phyloP scores from a whole-genome alignment of 2,797 vertebrate species.

The Sebastes kiyomatsui region DNA sequence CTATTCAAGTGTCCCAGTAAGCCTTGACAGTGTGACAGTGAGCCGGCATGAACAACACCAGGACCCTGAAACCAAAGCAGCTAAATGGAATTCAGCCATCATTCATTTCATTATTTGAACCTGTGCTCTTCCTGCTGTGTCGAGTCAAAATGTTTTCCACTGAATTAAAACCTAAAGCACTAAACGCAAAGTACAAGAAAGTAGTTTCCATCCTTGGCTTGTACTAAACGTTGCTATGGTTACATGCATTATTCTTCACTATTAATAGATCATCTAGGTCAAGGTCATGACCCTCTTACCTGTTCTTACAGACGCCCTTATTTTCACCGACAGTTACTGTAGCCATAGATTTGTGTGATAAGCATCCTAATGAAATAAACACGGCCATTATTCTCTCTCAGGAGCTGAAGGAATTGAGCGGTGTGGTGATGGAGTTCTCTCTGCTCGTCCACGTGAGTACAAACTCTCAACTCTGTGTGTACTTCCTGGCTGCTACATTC shows the following conservation, averaged over 20 bases:
- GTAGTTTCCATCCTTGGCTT: not conserved
- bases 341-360: constrained; percentile 5
- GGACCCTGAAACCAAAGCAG: not conserved
- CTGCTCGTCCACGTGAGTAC: constrained; percentile 92
- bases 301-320: not conserved
- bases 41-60: not conserved
- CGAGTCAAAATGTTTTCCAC: not conserved
- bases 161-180: not conserved
- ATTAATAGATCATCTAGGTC: not conserved
- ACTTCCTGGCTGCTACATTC: not conserved
- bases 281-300: not conserved
- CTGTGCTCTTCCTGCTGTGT: not conserved
- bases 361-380: not conserved
- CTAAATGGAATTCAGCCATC: not conserved
- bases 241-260: not conserved
- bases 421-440: constrained; percentile 93
- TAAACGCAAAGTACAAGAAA: not conserved
- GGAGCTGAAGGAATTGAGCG: constrained; percentile 91
- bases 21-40: too few species aligned
- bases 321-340: not conserved
- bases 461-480: not conserved
- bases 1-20: too few species aligned
- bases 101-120: not conserved
- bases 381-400: constrained; percentile 55
- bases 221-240: not conserved